A percentile compares a stretch with the other conserved stretches of the same genome.
Evolutionary conservation across 2,888 invertebrate genomes (phyloP).

Genomic region (Eremobia ochroleuca): DNA sequence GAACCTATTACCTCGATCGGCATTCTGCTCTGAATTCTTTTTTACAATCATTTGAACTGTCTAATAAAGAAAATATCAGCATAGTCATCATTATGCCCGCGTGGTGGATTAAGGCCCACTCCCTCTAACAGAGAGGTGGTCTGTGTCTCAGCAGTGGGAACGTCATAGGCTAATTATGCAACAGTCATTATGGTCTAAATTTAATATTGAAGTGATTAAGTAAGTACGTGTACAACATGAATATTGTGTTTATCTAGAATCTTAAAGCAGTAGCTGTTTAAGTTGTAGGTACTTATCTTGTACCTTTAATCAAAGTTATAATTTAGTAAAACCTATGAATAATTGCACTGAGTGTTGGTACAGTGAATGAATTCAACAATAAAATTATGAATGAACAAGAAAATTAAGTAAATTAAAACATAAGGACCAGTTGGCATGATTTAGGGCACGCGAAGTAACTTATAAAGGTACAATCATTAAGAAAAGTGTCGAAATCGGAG

Average conservation of each 20-base stretch:
- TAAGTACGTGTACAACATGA: not conserved
- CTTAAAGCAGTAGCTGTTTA: not conserved
- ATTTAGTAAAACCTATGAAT: not conserved
- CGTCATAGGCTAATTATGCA: not conserved
- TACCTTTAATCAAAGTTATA: not conserved
- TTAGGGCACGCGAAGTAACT: constrained; percentile 53
- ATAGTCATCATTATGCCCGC: not conserved
- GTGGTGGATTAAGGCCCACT: no score
- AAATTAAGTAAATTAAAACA: constrained; percentile 65
- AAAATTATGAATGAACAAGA: constrained; percentile 54
- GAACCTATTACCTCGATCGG: no score
- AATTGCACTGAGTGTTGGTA: not conserved
- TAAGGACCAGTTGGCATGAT: constrained; percentile 59
- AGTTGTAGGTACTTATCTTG: not conserved
- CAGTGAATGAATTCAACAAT: constrained; percentile 32
- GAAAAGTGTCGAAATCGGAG: constrained; percentile 81
- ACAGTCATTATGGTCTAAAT: not conserved
- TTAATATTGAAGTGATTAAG: not conserved
- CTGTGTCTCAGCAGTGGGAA: not conserved
- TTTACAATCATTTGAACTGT: not conserved
- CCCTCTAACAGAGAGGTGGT: no score
- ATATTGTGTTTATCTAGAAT: not conserved
- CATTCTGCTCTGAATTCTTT: not conserved
- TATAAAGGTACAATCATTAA: constrained; percentile 74
- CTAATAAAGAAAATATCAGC: not conserved